Conservation (phyloP, 2,888 invertebrate species). For the Agrilus mali region DNA sequence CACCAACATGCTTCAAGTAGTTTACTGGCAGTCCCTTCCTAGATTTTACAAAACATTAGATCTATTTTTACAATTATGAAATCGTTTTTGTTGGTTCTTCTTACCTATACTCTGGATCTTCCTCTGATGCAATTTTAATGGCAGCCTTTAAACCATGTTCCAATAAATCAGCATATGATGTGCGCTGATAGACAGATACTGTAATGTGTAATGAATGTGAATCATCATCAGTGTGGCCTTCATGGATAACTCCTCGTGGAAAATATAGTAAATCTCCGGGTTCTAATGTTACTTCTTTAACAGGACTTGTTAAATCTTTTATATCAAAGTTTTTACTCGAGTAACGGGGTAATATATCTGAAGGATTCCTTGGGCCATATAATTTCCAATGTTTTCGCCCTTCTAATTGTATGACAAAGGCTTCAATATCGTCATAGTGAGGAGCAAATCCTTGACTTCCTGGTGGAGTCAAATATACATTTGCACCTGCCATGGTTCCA, state of each 20-base stretch:
- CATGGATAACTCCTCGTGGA: conserved; percentile 79
- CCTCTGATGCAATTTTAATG: conserved; percentile 54
- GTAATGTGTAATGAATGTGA: conserved; percentile 91
- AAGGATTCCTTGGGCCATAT: conserved; percentile 58
- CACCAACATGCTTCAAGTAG: conserved; percentile 63
- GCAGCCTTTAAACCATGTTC: conserved; percentile 68
- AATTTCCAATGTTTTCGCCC: conserved; percentile 91
- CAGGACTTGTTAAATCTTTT: conserved; percentile 63
- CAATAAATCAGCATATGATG: conserved; percentile 80
- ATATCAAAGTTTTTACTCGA: conserved; percentile 71
- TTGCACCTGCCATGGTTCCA: conserved; percentile 88
- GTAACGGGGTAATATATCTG: conserved; percentile 62
- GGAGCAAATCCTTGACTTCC: conserved; percentile 97
- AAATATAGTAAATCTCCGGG: conserved; percentile 91
- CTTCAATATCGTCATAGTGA: conserved; percentile 98
- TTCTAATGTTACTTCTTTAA: conserved; percentile 64
- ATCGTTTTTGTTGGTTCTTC: conserved; percentile 20
- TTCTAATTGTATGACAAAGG: conserved; percentile 91
- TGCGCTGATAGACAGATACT: conserved; percentile 81
- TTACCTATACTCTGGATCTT: conserved; percentile 53
- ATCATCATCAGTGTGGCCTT: conserved; percentile 65
- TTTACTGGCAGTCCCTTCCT: conserved; percentile 64
- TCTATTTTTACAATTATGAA: background rate
- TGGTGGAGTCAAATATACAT: conserved; percentile 91
- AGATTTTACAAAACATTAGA: background rate